Evolutionary conservation across 1,140 invertebrate species (phyloP).

Genomic region (Hylaeus anthracinus): DNA sequence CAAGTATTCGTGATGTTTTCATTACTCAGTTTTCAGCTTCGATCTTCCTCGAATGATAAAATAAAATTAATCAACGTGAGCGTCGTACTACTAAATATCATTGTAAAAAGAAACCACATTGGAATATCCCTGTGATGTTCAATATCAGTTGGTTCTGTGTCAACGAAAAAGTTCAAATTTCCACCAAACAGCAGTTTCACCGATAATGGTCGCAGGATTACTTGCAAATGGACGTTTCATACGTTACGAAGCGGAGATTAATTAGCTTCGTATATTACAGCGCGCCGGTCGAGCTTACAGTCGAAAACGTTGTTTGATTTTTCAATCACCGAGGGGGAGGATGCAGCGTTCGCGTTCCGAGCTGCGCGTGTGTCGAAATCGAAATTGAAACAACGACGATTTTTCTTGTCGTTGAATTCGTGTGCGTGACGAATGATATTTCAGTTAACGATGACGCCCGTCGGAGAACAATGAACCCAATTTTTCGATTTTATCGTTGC

Average conservation of each 20-base stretch:
- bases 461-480: constrained; percentile 21
- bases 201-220: background rate
- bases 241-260: background rate
- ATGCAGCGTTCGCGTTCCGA: background rate
- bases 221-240: background rate
- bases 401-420: background rate
- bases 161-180: background rate
- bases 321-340: background rate
- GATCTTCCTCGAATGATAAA: no score
- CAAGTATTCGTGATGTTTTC: no score
- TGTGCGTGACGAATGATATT: constrained; percentile 23
- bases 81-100: no score
- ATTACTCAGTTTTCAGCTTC: no score
- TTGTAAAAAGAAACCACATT: no score
- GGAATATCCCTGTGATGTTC: background rate
- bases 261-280: constrained; percentile 7
- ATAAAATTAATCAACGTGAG: no score
- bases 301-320: background rate
- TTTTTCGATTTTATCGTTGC: constrained; percentile 44
- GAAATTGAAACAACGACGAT: background rate
- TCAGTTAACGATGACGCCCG: constrained; percentile 19
- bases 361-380: background rate
- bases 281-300: background rate
- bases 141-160: background rate
- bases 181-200: background rate